Base-by-base conservation (phyloP, 2,888 invertebrate genomes). In the Timema podura region DNA sequence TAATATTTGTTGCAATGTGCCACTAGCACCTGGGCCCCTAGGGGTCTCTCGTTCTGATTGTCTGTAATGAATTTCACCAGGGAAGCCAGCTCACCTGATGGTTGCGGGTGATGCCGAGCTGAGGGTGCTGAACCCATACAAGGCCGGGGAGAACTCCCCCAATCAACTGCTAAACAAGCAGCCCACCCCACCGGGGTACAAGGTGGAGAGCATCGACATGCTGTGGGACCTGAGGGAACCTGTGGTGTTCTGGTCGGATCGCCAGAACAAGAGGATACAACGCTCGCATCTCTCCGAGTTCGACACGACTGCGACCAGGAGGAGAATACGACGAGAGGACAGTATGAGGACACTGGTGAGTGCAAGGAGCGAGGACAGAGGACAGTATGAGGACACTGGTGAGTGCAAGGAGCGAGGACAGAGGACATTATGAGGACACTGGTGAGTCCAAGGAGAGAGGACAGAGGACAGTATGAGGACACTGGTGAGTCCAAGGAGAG, bases 51-150 rank as follows among this genome's bases (percentile, higher is more conserved):
- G 30, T 30, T 30, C 30, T 30, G 30, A 30, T 30, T 30, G 30
- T 30, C 30, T 30, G 1, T 30, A 30, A 30, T 30, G 30, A 44
- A 30, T 30, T 65, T 3, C 65, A 70, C 77, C 80, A 81, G 87
- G 87, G 0, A 83, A 83, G 15, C 82, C 85, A 61, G 88, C 90
- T 8, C 85, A 85, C 76, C 83, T 91, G 75, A 83, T 91, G 75
- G 84, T 90, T 48, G 89, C 88, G 0, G 86, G 85, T 73, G 86
- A 87, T 76, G 87, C 83, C 76, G 88, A 85, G 79, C 82, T 87
- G 79, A 84, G 85, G 75, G 82, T 83, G 78, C 86, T 86, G 81
- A 89, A 86, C 79, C 88, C 86, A 73, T 88, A 83, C 81, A 90
- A 85, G 80, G 85, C 84, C 68, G 82, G 83, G 13, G 82, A 82